A percentile compares a stretch with the other conserved stretches of the same genome.
phyloP scores from a whole-genome alignment of 2,888 invertebrate species.

The Sesamia inferens region DNA sequence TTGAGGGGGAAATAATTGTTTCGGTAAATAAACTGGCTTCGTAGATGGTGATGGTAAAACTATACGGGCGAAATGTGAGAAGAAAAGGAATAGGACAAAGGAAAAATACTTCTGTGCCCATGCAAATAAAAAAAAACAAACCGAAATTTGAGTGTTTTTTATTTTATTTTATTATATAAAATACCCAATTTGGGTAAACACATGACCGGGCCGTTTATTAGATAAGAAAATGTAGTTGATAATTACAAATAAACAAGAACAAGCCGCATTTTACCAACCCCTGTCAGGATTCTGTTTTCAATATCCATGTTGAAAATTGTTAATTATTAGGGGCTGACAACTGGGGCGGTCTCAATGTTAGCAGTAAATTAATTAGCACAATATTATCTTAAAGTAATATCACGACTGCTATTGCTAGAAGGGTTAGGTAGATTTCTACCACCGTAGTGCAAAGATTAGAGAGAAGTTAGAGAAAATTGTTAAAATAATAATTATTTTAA shows the following conservation, averaged over 20 bases:
- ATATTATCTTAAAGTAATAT: not conserved
- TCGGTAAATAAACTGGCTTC: conserved; percentile 49
- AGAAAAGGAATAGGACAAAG: conserved; percentile 21
- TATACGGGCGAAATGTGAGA: conserved; percentile 38
- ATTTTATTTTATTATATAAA: not conserved
- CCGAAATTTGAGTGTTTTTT: not conserved
- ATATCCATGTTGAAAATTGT: conserved; percentile 8
- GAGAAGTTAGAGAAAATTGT: too few species aligned
- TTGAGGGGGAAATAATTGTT: conserved; percentile 44
- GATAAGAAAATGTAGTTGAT: not conserved
- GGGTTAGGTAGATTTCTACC: not conserved
- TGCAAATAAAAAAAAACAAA: conserved; percentile 6
- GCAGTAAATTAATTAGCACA: not conserved
- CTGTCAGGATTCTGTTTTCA: conserved; percentile 25
- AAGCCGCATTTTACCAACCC: not conserved
- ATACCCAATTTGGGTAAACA: not conserved
- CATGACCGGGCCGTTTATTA: not conserved
- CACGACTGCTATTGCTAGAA: not conserved
- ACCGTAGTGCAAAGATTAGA: too few species aligned
- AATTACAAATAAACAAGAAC: not conserved
- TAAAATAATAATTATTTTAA: too few species aligned
- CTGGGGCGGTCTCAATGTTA: conserved; percentile 1
- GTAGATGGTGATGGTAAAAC: conserved; percentile 42
- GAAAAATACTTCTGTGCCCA: conserved; percentile 5
- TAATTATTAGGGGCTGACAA: conserved; percentile 9